Percentiles rank a stretch among this genome's conserved stretches.
Conservation (phyloP, 2,888 invertebrate species). For the Ennomos fuscantarius region DNA sequence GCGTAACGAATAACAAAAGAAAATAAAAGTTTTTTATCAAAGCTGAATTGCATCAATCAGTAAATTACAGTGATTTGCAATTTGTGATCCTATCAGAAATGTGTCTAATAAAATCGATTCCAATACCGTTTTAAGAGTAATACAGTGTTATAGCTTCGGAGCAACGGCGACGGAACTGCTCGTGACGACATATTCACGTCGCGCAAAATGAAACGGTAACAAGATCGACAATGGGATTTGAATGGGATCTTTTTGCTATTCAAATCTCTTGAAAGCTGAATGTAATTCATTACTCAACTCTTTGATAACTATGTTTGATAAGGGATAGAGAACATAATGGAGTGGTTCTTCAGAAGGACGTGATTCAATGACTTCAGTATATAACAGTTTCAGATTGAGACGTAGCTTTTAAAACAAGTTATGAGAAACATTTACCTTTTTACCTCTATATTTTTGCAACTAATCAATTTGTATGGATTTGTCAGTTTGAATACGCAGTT, state of each 20-base stretch:
- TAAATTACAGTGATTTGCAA: slow-evolving; percentile 26
- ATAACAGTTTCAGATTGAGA: too few relatives aligned
- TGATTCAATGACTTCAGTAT: too few relatives aligned
- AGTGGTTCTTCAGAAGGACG: too few relatives aligned
- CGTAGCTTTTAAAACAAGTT: too few relatives aligned
- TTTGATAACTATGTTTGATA: too few relatives aligned
- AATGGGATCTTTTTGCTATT: slow-evolving; percentile 30
- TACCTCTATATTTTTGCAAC: too few relatives aligned
- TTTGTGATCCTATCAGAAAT: slow-evolving; percentile 19
- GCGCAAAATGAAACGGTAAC: slow-evolving; percentile 32
- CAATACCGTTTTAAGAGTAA: slow-evolving; percentile 24
- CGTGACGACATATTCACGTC: slow-evolving; percentile 33
- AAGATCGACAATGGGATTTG: slow-evolving; percentile 34
- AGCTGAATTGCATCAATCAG: slow-evolving; percentile 18
- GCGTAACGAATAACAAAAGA: slow-evolving; percentile 7
- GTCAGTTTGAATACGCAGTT: too few relatives aligned
- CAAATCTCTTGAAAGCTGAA: slow-evolving; percentile 12
- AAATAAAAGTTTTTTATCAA: slow-evolving; percentile 5
- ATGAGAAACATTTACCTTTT: too few relatives aligned
- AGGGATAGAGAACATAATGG: too few relatives aligned
- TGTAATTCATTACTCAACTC: slow-evolving; percentile 1
- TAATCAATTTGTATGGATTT: too few relatives aligned
- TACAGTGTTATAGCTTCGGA: slow-evolving; percentile 22
- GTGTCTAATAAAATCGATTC: slow-evolving; percentile 26
- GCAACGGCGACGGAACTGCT: slow-evolving; percentile 9